Conservation (phyloP, 1,140 invertebrate species). For the Micrasema minimum region DNA sequence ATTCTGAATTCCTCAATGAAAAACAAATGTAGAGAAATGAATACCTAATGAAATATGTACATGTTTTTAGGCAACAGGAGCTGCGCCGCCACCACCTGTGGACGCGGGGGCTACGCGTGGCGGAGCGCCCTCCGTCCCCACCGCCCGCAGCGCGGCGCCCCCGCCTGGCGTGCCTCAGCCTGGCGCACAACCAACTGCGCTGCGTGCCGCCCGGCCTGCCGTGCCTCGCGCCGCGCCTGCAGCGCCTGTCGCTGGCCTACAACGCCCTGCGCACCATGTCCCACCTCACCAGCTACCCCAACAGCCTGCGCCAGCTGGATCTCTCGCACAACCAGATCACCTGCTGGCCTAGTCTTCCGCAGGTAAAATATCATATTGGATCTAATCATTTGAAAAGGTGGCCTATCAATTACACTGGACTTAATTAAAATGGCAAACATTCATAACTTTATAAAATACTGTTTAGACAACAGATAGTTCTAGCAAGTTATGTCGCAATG, state of each 20-base stretch:
- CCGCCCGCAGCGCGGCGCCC: conserved; percentile 64
- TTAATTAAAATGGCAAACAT: too few species aligned
- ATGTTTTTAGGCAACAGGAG: conserved; percentile 62
- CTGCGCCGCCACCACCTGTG: conserved; percentile 78
- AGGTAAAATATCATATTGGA: conserved; percentile 56
- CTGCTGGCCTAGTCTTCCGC: conserved; percentile 86
- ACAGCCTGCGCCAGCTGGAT: conserved; percentile 89
- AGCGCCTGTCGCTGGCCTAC: conserved; percentile 89
- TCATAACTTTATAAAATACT: too few species aligned
- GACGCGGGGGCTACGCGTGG: conserved; percentile 76
- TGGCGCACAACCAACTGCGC: conserved; percentile 91
- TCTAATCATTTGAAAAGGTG: conserved; percentile 1
- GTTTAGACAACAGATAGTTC: too few species aligned
- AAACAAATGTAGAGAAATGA: too few species aligned
- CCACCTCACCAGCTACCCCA: conserved; percentile 89
- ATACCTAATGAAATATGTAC: too few species aligned
- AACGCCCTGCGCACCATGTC: conserved; percentile 88
- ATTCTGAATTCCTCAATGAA: too few species aligned
- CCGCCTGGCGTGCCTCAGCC: conserved; percentile 80
- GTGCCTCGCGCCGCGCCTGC: conserved; percentile 87
- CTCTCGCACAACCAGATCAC: conserved; percentile 92
- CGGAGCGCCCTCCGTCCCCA: conserved; percentile 69
- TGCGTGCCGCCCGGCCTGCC: conserved; percentile 87
- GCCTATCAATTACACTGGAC: too few species aligned
- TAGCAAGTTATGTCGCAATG: too few species aligned